phyloP scores from a whole-genome alignment of 2,113 vertebrate species.

The Eulacestoma nigropectus region DNA sequence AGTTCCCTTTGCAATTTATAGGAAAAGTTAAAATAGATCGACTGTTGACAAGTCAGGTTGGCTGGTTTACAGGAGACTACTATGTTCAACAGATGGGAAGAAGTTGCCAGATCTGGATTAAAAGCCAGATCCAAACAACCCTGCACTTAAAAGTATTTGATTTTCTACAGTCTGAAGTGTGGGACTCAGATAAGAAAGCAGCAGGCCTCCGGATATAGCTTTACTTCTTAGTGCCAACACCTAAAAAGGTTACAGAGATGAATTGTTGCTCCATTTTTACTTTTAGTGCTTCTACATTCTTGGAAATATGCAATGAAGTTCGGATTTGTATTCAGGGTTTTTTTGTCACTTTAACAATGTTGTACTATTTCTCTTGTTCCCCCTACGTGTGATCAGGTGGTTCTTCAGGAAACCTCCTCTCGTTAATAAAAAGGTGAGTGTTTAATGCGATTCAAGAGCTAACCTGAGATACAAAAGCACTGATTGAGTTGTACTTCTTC shows the following conservation, averaged over 20 bases:
- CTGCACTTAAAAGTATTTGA: not conserved
- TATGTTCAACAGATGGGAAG: slow-evolving; percentile 28
- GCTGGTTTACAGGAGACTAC: slow-evolving; percentile 39
- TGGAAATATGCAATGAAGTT: not conserved
- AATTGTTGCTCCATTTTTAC: not conserved
- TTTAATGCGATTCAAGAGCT: not conserved
- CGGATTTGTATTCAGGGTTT: not conserved
- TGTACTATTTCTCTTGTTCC: not conserved
- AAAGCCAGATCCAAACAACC: slow-evolving; percentile 33
- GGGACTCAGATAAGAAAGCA: not conserved
- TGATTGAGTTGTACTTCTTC: not conserved
- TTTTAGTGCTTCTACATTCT: not conserved
- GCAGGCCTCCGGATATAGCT: not conserved
- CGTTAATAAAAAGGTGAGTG: slow-evolving; percentile 71
- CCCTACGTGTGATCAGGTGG: slow-evolving; percentile 53
- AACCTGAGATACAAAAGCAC: not conserved
- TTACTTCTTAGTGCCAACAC: not conserved
- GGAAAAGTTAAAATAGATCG: slow-evolving; percentile 26
- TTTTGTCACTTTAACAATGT: not conserved
- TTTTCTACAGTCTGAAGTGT: not conserved
- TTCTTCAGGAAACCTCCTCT: slow-evolving; percentile 68
- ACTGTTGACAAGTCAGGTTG: slow-evolving; percentile 43
- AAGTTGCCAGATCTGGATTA: slow-evolving; percentile 6
- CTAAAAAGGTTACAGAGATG: not conserved
- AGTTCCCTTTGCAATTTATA: slow-evolving; percentile 35